Evolutionary conservation across 2,113 vertebrate species (phyloP), one percentile per base, ranked within the genome.

Genomic region (Hirundichthys speculiger): DNA sequence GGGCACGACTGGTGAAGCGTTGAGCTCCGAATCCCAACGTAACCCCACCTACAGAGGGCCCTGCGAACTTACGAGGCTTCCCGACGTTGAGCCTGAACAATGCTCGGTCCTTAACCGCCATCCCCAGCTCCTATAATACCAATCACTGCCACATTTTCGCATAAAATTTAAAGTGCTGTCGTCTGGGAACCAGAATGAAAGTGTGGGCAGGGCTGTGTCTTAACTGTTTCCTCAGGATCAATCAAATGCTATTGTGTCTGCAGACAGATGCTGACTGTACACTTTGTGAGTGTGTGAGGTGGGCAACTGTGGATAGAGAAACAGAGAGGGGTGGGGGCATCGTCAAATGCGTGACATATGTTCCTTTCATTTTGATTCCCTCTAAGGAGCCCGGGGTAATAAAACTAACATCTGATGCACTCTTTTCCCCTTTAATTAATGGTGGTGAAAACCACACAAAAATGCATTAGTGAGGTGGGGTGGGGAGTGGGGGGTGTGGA

Each of bases 321-420:
- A 69, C 61, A 57, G 41, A 62, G 42, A 59, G 18, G 61, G 54
- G 57, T 51, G 66, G 53, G 59, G 74, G 63, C 49, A 73, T 77
- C 86, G 83, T 91, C 83, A 87, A 91, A 91, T 86, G 77, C 69
- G 60, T 89, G 88, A 88, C 91, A 92, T 91, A 87, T 92, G 92
- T 90, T 92, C 82, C 79, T 90, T 92, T 91, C 84, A 89, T 92
- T 92, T 87, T 84, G 83, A 91, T 79, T 86, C 80, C 78, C 81
- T 84, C 80, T 86, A 85, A 90, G 86, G 80, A 88, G 83, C 70
- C 77, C 72, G 9, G 70, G 78, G 83, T 90, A 91, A 92, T 93
- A 92, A 92, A 93, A 92, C 83, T 77, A 89, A 85, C 90, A 92
- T 91, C 85, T 90, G 88, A 93, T 91, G 84, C 83, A 89, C 76